Percentiles rank a stretch among this genome's conserved stretches.
Conservation (phyloP, 1,140 invertebrate genomes). For the Drosophila sucinea region DNA sequence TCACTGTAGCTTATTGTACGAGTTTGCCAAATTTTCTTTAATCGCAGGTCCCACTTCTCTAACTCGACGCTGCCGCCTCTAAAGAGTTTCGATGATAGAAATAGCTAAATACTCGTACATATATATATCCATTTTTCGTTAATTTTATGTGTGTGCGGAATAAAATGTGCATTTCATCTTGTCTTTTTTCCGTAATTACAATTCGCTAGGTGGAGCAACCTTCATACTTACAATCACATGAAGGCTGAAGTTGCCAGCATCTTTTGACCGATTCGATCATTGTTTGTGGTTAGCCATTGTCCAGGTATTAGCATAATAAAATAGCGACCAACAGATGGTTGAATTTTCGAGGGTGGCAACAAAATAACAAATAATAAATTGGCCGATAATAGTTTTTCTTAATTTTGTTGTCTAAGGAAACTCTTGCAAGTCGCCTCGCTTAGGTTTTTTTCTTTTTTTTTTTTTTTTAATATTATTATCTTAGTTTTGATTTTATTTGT, state of each 20-base stretch:
- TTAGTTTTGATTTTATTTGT: too few relatives aligned
- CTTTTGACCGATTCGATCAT: background rate
- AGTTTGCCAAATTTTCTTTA: background rate
- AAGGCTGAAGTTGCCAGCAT: background rate
- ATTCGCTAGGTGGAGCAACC: slow-evolving; percentile 16
- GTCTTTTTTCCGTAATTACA: slow-evolving; percentile 27
- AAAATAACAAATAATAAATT: too few relatives aligned
- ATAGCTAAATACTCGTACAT: background rate
- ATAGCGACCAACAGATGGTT: too few relatives aligned
- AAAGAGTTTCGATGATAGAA: background rate
- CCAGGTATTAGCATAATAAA: too few relatives aligned
- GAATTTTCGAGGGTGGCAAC: too few relatives aligned
- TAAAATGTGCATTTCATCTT: slow-evolving; percentile 66
- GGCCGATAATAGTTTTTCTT: too few relatives aligned
- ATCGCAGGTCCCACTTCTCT: slow-evolving; percentile 17
- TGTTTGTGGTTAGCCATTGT: too few relatives aligned
- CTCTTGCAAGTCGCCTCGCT: too few relatives aligned
- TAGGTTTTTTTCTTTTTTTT: too few relatives aligned
- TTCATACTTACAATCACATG: slow-evolving; percentile 19
- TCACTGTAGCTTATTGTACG: background rate
- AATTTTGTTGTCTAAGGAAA: too few relatives aligned
- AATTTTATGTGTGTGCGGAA: slow-evolving; percentile 16
- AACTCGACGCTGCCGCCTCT: slow-evolving; percentile 48
- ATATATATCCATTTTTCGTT: slow-evolving; percentile 32
- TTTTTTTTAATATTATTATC: too few relatives aligned